Conservation (phyloP, 2,888 invertebrate genomes). For the Notodonta ziczac region DNA sequence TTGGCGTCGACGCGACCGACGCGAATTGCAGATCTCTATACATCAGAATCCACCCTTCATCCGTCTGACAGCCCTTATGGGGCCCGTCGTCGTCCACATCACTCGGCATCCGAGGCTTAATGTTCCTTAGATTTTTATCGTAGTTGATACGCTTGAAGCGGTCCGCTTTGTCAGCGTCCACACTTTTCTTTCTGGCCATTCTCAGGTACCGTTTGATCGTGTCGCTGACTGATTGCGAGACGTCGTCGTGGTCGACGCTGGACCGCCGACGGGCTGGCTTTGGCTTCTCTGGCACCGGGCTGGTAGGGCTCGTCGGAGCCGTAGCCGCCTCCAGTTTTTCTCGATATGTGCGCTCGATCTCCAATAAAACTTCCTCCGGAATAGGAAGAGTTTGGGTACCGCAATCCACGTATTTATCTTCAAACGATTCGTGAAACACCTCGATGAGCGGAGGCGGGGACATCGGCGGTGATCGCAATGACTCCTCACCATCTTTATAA, state of each 20-base stretch:
- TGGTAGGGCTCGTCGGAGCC: constrained; percentile 71
- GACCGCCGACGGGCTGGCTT: constrained; percentile 86
- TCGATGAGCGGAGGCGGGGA: constrained; percentile 89
- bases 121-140: constrained; percentile 92
- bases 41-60: constrained; percentile 89
- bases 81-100: constrained; percentile 92
- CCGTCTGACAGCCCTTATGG: constrained; percentile 91
- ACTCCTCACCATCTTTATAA: constrained; percentile 58
- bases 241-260: constrained; percentile 93
- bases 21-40: constrained; percentile 71
- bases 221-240: constrained; percentile 94
- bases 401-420: constrained; percentile 79
- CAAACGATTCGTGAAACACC: constrained; percentile 85
- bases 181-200: constrained; percentile 95
- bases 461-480: constrained; percentile 68
- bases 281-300: constrained; percentile 64
- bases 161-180: constrained; percentile 91
- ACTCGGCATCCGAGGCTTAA: constrained; percentile 90
- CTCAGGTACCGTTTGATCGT: constrained; percentile 93
- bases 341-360: constrained; percentile 75
- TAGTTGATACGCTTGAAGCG: constrained; percentile 95
- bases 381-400: constrained; percentile 87
- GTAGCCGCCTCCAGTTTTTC: constrained; percentile 73
- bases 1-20: constrained; percentile 73
- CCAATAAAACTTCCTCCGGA: constrained; percentile 80